Base-by-base conservation (phyloP, 1,140 invertebrate species). In the Eubasilissa regina region DNA sequence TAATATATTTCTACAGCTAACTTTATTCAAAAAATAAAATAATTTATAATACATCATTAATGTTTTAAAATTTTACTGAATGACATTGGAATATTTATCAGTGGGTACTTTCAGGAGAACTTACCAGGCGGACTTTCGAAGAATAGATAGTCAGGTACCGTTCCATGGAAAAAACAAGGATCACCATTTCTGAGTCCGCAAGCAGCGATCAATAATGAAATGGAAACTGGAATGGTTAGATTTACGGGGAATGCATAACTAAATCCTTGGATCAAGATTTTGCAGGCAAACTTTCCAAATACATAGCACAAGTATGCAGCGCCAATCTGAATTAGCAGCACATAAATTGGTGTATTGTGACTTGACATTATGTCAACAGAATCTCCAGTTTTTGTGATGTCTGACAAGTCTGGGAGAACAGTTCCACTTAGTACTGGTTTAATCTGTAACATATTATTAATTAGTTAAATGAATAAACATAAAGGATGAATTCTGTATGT, bases 161-260 rank as follows among this genome's bases (percentile, higher is more conserved):
- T 93, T 15, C 92, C 93, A 78, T 96, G 93, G 88, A 97, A 97
- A 86, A 97, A 95, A 85, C 97, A 98, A 0, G 94, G 94, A 87
- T 97, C 94, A 25, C 94, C 94, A 79, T 94, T 94, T 43, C 96
- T 91, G 11, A 98, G 89, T 15, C 96, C 97, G 84, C 97, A 98
- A 8, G 95, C 95, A 15, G 96, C 93, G 80, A 98, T 97, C 80
- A 98, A 87, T 17, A 98, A 86, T 0, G 96, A 97, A 21, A 98
- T 94, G 0, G 95, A 93, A 0, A 98, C 92, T 0, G 97, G 97
- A 81, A 98, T 96, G 0, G 96, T 95, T 72, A 99, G 90, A 86
- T 95, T 97, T 0, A 99, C 94, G 0, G 98, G 97, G 81, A 99
- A 97, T 0, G 97, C 96, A 85, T 98, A 99, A 85, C 97, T 97